Evolutionary conservation across 2,888 invertebrate genomes (phyloP).

Genomic region (Noctuana brunneofusca): DNA sequence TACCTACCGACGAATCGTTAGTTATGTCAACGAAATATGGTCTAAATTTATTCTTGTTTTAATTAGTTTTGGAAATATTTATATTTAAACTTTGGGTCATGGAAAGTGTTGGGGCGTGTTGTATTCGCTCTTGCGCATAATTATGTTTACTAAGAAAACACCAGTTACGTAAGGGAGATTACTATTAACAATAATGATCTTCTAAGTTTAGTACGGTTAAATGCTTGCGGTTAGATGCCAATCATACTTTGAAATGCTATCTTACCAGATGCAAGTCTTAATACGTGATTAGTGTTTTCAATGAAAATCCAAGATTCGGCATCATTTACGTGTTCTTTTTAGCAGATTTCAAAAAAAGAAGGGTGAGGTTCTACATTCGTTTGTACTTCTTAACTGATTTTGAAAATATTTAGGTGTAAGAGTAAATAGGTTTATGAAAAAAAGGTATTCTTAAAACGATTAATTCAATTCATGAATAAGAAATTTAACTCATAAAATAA

Average conservation of each 20-base stretch:
- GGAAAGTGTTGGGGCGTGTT: constrained; percentile 51
- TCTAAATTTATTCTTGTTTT: constrained; percentile 17
- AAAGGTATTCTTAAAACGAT: too few species aligned
- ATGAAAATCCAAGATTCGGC: neutral
- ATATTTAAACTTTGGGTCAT: constrained; percentile 54
- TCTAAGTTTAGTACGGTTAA: constrained; percentile 20
- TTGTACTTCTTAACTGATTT: too few species aligned
- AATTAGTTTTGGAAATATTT: constrained; percentile 30
- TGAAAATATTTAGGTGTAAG: too few species aligned
- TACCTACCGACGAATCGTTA: constrained; percentile 6
- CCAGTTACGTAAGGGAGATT: constrained; percentile 45
- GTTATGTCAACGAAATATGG: constrained; percentile 6
- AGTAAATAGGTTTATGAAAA: too few species aligned
- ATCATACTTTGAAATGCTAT: neutral
- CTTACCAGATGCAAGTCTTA: neutral
- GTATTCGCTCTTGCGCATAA: constrained; percentile 42
- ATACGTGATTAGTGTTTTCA: neutral
- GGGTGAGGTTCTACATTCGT: too few species aligned
- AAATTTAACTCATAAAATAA: neutral
- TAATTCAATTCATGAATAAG: neutral
- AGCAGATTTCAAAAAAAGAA: too few species aligned
- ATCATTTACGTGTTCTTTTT: neutral
- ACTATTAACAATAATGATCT: constrained; percentile 37
- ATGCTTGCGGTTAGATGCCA: constrained; percentile 13
- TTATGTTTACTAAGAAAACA: constrained; percentile 47